Evolutionary conservation across 2,888 invertebrate genomes (phyloP).

Genomic region (Patella ulyssiponensis): DNA sequence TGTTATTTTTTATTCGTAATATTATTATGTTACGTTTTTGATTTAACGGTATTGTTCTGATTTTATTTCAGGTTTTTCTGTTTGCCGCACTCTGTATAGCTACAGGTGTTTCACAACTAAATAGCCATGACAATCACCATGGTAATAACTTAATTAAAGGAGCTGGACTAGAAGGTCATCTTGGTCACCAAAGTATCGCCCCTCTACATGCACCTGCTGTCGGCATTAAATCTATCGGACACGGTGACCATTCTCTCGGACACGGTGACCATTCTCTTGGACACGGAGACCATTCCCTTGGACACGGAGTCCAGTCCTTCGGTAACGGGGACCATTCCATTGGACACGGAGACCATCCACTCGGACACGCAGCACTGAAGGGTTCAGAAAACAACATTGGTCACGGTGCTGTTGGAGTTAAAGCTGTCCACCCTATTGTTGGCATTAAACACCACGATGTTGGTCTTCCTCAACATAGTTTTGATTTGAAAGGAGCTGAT

Average conservation of each 20-base stretch:
- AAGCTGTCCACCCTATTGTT: not conserved
- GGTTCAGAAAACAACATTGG: not conserved
- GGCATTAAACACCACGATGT: no score
- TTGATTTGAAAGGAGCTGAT: not conserved
- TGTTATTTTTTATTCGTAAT: no score
- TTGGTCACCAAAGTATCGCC: not conserved
- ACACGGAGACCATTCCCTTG: not conserved
- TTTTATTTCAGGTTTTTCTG: constrained; percentile 3
- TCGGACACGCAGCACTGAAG: not conserved
- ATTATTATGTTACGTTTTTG: no score
- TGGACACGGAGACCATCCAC: not conserved
- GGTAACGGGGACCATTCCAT: not conserved
- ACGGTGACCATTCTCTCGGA: not conserved
- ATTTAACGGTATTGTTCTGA: no score
- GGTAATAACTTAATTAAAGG: not conserved
- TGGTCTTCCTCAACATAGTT: not conserved
- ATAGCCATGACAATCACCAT: not conserved
- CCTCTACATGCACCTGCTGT: not conserved
- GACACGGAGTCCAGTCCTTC: not conserved
- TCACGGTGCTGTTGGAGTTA: not conserved
- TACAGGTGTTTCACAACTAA: not conserved
- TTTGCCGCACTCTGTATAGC: not conserved
- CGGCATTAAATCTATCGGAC: not conserved
- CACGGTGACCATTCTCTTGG: not conserved
- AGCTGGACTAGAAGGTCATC: not conserved